Evolutionary conservation across 1,140 invertebrate genomes (phyloP), one percentile per base, ranked within the genome.

Genomic region (Heliothis virescens): DNA sequence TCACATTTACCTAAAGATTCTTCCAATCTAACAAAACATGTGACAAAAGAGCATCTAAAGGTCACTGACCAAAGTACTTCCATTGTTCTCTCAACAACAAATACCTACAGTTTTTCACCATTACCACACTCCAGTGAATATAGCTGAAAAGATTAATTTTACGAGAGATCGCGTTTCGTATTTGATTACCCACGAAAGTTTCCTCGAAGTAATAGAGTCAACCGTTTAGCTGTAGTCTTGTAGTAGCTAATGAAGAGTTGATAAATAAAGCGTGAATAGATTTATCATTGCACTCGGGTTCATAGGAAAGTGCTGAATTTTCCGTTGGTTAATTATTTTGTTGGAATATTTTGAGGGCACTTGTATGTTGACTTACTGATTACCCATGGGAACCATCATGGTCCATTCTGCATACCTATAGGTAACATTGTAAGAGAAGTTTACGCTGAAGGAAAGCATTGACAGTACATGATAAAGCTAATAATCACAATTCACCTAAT

Each of bases 111-210:
- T 62, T 62, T 34, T 4, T 62, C 59, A 62, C 15, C 12, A 62
- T 62, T 21, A 57, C 55, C 7, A 57, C 59, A 62, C 59, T 62
- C 29, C 59, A 62, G 1, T 63, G 29, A 11, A 47, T 41, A 41
- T 41, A 41, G 60, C 41, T 41, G 60, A 63, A 63, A 63, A 63
- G 60, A 63, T 63, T 47, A 63, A 41, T 63, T 63, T 41, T 47
- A 9, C 60, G 60, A 41, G 9, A 41, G 60, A 63, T 63, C 29
- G 47, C 10, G 5, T 55, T 55, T 72, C 52, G 10, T 55, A 55
- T 53, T 72, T 72, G 12, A 72, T 57, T 72, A 34, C 52, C 15
- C 53, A n/a, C n/a, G 29, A 53, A 67, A 72, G 50, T 72, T 34
- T 41, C n/a, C 29, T 16, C 21, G 52, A n/a, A 55, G 26, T 55